Conservation (phyloP, 1,140 invertebrate genomes). For the Drosophila punjabiensis region DNA sequence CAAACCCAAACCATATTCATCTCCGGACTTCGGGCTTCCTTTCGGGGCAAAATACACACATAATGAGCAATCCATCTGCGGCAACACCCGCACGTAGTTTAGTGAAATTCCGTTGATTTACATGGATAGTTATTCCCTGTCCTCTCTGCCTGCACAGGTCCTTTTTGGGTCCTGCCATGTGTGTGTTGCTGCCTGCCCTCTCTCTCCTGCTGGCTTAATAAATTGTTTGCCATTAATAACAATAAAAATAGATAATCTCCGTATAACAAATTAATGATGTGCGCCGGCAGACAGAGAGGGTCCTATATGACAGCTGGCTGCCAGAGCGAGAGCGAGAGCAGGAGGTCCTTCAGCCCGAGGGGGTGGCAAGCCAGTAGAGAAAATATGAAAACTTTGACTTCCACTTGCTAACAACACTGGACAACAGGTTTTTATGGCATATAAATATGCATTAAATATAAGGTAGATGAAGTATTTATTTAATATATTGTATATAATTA, state of each 20-base stretch:
- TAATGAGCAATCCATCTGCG: constrained; percentile 82
- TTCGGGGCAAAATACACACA: constrained; percentile 14
- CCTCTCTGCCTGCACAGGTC: background rate
- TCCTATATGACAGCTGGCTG: constrained; percentile 7
- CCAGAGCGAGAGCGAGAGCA: constrained; percentile 1
- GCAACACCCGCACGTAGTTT: constrained; percentile 82
- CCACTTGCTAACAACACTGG: constrained; percentile 52
- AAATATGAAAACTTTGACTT: constrained; percentile 73
- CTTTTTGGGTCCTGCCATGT: background rate
- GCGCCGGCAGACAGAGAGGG: constrained; percentile 38
- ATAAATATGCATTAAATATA: no score
- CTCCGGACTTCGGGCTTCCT: constrained; percentile 4
- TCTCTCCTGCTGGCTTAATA: constrained; percentile 72
- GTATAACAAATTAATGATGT: constrained; percentile 85
- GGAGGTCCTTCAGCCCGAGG: background rate
- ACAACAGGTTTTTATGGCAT: constrained; percentile 5
- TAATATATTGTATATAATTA: background rate
- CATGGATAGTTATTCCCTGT: constrained; percentile 37
- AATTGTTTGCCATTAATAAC: constrained; percentile 85
- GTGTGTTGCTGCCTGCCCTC: constrained; percentile 42
- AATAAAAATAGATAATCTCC: constrained; percentile 85
- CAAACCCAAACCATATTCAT: constrained; percentile 12
- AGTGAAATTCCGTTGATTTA: constrained; percentile 80
- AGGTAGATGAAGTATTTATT: background rate
- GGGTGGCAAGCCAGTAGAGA: constrained; percentile 15